phyloP scores from a whole-genome alignment of 2,888 invertebrate species.

The Heteromyza rotundicornis region DNA sequence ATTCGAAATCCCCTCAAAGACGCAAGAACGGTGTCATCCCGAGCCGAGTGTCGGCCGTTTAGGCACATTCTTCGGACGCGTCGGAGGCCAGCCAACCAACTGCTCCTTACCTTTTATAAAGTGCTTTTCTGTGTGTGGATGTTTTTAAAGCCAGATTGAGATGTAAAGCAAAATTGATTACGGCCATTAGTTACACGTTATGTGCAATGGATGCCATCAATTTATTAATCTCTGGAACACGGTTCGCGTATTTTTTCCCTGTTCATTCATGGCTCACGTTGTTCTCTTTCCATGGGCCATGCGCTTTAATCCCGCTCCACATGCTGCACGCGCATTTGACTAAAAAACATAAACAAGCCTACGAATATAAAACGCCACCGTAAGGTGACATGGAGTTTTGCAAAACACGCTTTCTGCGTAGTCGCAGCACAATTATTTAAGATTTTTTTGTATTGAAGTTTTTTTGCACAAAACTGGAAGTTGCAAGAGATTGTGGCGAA shows the following conservation, averaged over 20 bases:
- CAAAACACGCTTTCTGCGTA: not conserved
- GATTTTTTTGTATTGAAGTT: conserved; percentile 16
- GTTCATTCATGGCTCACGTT: conserved; percentile 33
- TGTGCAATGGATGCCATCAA: conserved; percentile 65
- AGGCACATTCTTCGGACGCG: conserved; percentile 4
- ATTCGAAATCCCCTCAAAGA: too few relatives aligned
- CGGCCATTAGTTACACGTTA: conserved; percentile 65
- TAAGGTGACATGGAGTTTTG: conserved; percentile 46
- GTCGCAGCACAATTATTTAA: not conserved
- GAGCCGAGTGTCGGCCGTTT: too few relatives aligned
- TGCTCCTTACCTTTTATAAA: conserved; percentile 6
- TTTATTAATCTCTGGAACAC: conserved; percentile 64
- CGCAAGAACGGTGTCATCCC: too few relatives aligned
- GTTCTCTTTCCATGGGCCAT: conserved; percentile 16
- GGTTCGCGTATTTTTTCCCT: conserved; percentile 45
- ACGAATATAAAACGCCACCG: conserved; percentile 17
- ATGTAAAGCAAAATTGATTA: conserved; percentile 65
- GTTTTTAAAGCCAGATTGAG: conserved; percentile 62
- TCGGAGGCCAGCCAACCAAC: not conserved
- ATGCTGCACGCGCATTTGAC: conserved; percentile 22
- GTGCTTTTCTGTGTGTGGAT: conserved; percentile 14
- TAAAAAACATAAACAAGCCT: conserved; percentile 31
- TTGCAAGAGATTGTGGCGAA: not conserved
- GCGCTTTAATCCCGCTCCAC: conserved; percentile 44
- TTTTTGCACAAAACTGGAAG: conserved; percentile 13